Evolutionary conservation across 2,888 invertebrate species (phyloP).

Genomic region (Oscheius sp.): DNA sequence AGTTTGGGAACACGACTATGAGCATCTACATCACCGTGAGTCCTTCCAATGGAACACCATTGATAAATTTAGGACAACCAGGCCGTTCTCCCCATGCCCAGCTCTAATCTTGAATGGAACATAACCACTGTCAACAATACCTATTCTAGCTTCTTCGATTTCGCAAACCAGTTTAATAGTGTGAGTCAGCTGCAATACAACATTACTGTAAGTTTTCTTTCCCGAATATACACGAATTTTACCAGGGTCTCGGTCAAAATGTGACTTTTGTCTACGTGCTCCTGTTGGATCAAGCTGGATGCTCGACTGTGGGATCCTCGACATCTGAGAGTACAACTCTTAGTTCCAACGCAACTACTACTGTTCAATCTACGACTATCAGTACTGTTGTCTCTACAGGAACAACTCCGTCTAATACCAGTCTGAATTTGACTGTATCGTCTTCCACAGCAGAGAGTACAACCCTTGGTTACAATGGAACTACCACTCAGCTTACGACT

Average conservation of each 20-base stretch:
- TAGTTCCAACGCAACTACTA: background rate
- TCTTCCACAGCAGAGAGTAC: background rate
- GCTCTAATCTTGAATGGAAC: background rate
- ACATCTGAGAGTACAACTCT: background rate
- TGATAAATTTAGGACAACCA: background rate
- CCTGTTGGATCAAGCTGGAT: no score
- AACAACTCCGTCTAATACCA: background rate
- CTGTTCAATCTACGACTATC: background rate
- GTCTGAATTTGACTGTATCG: background rate
- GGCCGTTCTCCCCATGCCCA: slow-evolving; percentile 1
- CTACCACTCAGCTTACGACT: background rate
- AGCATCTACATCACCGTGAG: background rate
- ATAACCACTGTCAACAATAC: background rate
- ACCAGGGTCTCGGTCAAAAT: background rate
- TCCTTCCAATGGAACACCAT: background rate
- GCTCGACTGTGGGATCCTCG: background rate
- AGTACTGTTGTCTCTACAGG: background rate
- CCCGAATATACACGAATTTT: background rate
- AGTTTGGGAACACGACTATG: background rate
- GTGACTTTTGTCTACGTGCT: no score
- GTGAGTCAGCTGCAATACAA: background rate
- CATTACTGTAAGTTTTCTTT: background rate
- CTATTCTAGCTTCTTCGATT: background rate
- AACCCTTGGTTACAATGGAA: background rate
- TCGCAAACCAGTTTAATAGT: background rate